Percentiles rank a stretch among this genome's conserved stretches.
phyloP scores from a whole-genome alignment of 2,797 vertebrate species.

The Chaetodon trifasciatus region DNA sequence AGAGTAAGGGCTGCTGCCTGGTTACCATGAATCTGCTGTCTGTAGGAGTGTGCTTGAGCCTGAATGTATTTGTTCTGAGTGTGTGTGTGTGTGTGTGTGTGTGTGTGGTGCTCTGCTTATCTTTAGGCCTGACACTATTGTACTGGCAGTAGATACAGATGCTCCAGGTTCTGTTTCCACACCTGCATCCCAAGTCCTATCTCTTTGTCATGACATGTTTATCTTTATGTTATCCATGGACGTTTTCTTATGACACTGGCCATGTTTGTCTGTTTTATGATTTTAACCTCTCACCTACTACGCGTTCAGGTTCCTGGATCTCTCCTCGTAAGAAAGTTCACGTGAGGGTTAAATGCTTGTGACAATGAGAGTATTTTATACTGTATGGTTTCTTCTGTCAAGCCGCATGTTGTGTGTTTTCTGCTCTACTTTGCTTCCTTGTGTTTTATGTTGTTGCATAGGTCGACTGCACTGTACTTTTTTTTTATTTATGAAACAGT shows the following conservation, averaged over 20 bases:
- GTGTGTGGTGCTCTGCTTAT: constrained; percentile 22
- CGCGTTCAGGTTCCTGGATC: neutral
- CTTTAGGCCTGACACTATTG: constrained; percentile 29
- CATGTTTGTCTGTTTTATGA: neutral
- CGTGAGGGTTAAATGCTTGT: neutral
- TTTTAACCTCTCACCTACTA: neutral
- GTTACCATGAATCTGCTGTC: constrained; percentile 31
- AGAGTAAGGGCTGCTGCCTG: constrained; percentile 35
- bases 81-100: constrained; percentile 6
- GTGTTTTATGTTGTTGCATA: neutral
- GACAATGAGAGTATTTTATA: neutral
- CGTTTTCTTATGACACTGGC: too few relatives aligned
- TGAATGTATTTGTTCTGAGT: constrained; percentile 30
- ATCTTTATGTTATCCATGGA: neutral
- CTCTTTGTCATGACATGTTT: neutral
- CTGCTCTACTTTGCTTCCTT: neutral
- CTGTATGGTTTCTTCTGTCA: neutral
- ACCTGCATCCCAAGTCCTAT: constrained; percentile 10
- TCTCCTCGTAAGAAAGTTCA: neutral
- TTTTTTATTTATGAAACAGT: neutral
- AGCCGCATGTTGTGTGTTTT: neutral
- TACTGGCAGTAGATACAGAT: constrained; percentile 38
- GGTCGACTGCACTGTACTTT: neutral
- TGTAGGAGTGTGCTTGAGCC: neutral
- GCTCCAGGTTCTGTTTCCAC: constrained; percentile 8